Evolutionary conservation across 2,888 invertebrate species (phyloP), one percentile per base, ranked within the genome.

Genomic region (Punctoribates punctum): DNA sequence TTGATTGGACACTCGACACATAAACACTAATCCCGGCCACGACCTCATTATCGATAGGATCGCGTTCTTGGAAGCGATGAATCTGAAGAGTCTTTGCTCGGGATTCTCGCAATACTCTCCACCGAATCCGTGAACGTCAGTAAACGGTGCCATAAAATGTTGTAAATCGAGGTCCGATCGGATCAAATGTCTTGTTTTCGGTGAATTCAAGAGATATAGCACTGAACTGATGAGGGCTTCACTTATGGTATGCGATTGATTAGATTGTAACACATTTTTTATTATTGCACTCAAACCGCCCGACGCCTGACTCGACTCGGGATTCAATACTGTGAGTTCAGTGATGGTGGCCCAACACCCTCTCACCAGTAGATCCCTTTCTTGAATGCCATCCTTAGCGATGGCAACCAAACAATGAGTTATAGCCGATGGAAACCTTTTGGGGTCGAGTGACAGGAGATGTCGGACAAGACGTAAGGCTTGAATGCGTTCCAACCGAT

Each of bases 91-190:
- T 67, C 91, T 88, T 77, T 88, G 87, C 51, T 88, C 87, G 74
- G 86, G 85, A 82, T 20, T 81, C 20, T 78, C 74, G 25, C 60
- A 54, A 57, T 11, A 73, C 54, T 73, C 73, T 54, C 73, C 60
- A 13, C 73, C 72, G 6, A 72, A 73, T 73, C 70, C 91, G 83
- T 94, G 93, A 82, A 93, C 91, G 85, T 96, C 96, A 82, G 96
- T 95, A 83, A 96, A 94, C 0, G 96, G 96, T 20, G 96, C 94
- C 77, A 94, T 90, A 73, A 98, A 88, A 84, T 91, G 91, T 83
- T 94, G 89, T 77, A 96, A 87, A 83, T 85, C 85, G 48, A 85
- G 81, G 78, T 94, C 91, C 38, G 94, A 88, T 48, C 89, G 88
- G 17, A 91, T 91, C 74, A 88, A 87, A 80, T 87, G 87, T 75